A percentile compares a stretch with the other conserved stretches of the same genome.
Evolutionary conservation across 2,888 invertebrate species (phyloP).

Genomic region (Tiphia femorata): DNA sequence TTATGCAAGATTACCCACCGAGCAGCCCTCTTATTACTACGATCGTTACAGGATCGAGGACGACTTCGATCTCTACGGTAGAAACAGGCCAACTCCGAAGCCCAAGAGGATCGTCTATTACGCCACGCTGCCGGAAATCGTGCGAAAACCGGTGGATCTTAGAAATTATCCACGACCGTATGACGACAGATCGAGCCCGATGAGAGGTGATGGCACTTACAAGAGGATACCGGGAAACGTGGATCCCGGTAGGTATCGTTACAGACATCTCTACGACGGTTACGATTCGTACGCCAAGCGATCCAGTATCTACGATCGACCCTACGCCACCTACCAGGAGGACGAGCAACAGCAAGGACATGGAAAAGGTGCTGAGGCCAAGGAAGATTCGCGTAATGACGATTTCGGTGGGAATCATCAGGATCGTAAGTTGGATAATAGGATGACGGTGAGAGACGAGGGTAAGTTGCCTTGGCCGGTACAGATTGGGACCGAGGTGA

Average conservation of each 20-base stretch:
- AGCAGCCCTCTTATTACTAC: conserved; percentile 42
- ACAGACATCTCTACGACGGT: conserved; percentile 49
- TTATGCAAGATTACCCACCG: conserved; percentile 45
- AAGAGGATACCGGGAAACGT: conserved; percentile 46
- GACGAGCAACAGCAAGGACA: conserved; percentile 25
- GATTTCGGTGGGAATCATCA: conserved; percentile 37
- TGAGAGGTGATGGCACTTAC: conserved; percentile 36
- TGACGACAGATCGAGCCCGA: conserved; percentile 38
- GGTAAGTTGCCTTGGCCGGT: conserved; percentile 59
- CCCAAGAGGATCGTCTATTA: conserved; percentile 67
- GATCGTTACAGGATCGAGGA: conserved; percentile 57
- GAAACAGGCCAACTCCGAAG: conserved; percentile 52
- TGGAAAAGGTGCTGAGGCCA: conserved; percentile 28
- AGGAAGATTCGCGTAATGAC: conserved; percentile 29
- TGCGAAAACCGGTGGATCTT: conserved; percentile 63
- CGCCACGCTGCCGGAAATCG: conserved; percentile 67
- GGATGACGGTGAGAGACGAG: conserved; percentile 38
- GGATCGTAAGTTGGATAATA: conserved; percentile 38
- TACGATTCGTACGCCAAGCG: conserved; percentile 57
- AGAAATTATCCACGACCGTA: conserved; percentile 57
- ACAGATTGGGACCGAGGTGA: conserved; percentile 60
- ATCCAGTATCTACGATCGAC: conserved; percentile 43
- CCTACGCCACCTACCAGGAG: conserved; percentile 41
- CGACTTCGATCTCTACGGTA: conserved; percentile 54
- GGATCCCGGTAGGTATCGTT: conserved; percentile 54